These are phyloP conservation scores for Drosophila sp. DNA, from an alignment of 1,140 invertebrate species.

Conservation along the genomic window DNA sequence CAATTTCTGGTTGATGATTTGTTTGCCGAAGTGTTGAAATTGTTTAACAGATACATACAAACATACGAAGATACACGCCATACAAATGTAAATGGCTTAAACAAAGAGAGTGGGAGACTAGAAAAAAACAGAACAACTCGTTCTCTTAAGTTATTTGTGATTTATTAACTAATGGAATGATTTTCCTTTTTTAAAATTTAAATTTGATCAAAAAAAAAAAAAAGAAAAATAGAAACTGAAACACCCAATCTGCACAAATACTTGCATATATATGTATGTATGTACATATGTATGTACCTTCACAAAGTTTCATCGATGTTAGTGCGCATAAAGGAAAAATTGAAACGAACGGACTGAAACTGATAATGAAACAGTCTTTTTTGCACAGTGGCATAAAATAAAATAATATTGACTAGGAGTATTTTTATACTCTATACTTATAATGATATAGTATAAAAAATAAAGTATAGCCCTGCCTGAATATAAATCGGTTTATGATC, in stretches of 20 bases:
- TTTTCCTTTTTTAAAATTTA: constrained; percentile 40
- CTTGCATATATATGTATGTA: constrained; percentile 15
- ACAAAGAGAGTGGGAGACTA: constrained; percentile 38
- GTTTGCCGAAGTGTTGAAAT: constrained; percentile 34
- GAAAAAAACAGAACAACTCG: not conserved
- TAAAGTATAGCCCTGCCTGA: too few species aligned
- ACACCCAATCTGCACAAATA: constrained; percentile 35
- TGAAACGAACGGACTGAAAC: constrained; percentile 41
- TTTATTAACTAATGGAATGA: constrained; percentile 16
- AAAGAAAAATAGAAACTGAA: constrained; percentile 39
- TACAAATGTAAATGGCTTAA: constrained; percentile 45
- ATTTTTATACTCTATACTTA: not conserved
- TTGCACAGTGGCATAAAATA: constrained; percentile 36
- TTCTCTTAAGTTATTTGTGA: not conserved
- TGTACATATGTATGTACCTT: constrained; percentile 22
- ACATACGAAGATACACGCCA: constrained; percentile 22
- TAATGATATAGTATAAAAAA: too few species aligned
- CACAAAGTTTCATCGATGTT: constrained; percentile 22
- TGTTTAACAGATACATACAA: constrained; percentile 43
- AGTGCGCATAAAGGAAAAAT: constrained; percentile 61
- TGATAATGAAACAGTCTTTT: constrained; percentile 69
- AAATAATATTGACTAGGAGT: not conserved
- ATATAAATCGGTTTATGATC: too few species aligned
- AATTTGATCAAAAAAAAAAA: constrained; percentile 40
- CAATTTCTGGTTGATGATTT: constrained; percentile 49